Conservation (phyloP, 2,797 vertebrate genomes). For the Micrastur ruficollis region DNA sequence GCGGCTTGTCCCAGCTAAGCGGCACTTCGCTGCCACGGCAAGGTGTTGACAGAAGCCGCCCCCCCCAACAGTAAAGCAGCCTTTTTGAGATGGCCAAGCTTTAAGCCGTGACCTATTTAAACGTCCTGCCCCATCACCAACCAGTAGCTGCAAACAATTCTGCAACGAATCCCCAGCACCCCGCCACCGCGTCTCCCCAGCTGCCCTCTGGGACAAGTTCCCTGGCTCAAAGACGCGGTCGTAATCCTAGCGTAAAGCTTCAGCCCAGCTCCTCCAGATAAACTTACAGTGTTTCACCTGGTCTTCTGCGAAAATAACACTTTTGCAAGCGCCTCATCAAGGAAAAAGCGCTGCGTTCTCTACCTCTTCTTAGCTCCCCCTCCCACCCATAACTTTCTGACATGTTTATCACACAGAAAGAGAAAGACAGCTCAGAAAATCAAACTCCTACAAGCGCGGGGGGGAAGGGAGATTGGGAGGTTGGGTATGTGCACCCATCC, state of each 20-base stretch:
- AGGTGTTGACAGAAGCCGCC: neutral
- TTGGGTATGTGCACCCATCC: neutral
- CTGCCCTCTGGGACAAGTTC: neutral
- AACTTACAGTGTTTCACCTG: neutral
- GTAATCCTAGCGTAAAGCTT: neutral
- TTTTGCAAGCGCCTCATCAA: neutral
- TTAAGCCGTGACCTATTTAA: neutral
- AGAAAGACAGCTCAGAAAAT: conserved; percentile 28
- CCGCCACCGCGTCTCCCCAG: neutral
- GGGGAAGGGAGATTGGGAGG: neutral
- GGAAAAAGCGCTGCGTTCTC: neutral
- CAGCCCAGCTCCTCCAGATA: neutral
- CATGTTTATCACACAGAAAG: neutral
- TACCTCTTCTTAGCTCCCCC: neutral
- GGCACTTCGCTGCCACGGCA: neutral
- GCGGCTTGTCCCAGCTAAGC: neutral
- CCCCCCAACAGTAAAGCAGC: neutral
- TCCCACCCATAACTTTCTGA: conserved; percentile 9
- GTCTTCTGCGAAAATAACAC: neutral
- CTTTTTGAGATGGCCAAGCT: neutral
- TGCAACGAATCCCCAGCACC: neutral
- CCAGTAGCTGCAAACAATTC: neutral
- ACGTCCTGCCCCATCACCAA: neutral
- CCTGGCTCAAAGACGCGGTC: neutral
- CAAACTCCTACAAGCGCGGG: neutral